These are phyloP conservation scores for Panonychus citri DNA, from an alignment of 1,140 invertebrate species.

Conservation along the genomic window DNA sequence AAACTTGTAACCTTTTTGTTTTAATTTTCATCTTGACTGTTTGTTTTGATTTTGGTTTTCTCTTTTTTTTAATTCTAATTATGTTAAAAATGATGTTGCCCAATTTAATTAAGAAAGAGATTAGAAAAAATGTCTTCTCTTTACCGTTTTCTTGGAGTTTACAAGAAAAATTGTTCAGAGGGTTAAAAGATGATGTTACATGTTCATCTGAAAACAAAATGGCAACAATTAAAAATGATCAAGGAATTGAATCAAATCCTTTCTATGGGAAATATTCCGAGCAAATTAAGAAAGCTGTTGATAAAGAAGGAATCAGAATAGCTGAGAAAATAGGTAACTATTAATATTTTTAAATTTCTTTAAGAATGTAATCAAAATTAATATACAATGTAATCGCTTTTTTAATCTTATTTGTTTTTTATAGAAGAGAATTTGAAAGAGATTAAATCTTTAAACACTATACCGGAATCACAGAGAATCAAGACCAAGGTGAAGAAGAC, in stretches of 20 bases:
- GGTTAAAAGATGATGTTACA: neutral
- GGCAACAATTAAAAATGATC: neutral
- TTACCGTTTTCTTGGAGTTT: neutral
- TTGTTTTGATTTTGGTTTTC: too few species aligned
- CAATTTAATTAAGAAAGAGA: neutral
- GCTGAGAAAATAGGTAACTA: neutral
- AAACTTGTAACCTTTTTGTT: too few species aligned
- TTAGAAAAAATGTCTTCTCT: neutral
- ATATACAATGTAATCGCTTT: neutral
- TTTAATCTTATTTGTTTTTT: neutral
- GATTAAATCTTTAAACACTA: neutral
- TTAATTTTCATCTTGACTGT: too few species aligned
- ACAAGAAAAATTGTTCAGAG: neutral
- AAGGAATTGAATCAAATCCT: constrained; percentile 9
- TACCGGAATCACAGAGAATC: neutral
- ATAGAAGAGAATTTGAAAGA: neutral
- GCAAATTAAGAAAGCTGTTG: constrained; percentile 7
- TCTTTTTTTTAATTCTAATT: too few species aligned
- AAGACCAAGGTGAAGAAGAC: neutral
- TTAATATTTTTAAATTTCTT: neutral
- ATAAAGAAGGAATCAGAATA: neutral
- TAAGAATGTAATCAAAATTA: neutral
- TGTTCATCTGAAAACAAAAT: neutral
- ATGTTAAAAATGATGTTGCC: neutral
- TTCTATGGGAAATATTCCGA: constrained; percentile 10